Evolutionary conservation across 2,888 invertebrate species (phyloP).

Genomic region (Drosophila fulvimacula): DNA sequence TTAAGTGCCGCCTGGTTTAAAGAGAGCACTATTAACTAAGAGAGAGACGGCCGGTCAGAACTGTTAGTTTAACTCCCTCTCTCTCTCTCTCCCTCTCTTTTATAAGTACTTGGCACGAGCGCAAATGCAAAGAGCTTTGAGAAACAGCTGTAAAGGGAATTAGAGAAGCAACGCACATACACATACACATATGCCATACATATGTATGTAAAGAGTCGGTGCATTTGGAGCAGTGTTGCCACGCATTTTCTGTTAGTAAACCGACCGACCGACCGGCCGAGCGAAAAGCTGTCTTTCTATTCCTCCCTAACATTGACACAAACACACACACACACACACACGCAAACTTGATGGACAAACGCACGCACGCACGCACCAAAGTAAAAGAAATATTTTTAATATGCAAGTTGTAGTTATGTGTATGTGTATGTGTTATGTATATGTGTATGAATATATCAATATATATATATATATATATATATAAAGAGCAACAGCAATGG

Average conservation of each 20-base stretch:
- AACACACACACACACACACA: slow-evolving; percentile 5
- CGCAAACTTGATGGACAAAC: neutral
- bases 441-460: neutral
- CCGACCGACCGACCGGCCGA: neutral
- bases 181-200: neutral
- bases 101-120: neutral
- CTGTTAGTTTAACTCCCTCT: neutral
- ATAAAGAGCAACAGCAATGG: slow-evolving; percentile 1
- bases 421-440: slow-evolving; percentile 1
- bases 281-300: neutral
- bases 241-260: slow-evolving; percentile 1
- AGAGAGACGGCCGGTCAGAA: neutral
- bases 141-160: neutral
- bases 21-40: neutral
- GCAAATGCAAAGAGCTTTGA: slow-evolving; percentile 5
- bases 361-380: slow-evolving; percentile 9
- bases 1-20: neutral
- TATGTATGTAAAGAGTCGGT: neutral
- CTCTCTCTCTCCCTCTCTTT: neutral
- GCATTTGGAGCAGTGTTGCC: neutral
- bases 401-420: slow-evolving; percentile 11
- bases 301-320: neutral
- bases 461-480: neutral
- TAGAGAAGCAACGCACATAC: neutral
- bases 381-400: neutral